Conservation (phyloP, 37 sponge, comb jelly and placozoan genomes). For the Aplysina aerophoba region DNA sequence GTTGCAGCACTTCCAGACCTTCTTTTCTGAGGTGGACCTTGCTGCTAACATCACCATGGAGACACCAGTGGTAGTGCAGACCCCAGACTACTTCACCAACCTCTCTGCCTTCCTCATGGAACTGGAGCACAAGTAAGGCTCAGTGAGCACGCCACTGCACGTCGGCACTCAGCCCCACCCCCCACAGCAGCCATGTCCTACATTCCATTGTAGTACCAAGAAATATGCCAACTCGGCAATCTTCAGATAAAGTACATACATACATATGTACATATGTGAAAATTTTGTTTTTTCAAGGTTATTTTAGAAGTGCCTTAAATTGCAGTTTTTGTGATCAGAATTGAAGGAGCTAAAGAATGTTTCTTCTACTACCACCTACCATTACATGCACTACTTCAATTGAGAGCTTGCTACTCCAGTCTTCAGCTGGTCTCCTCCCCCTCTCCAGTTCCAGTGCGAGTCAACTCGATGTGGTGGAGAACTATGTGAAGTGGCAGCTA, state of each 20-base stretch:
- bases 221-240: no score
- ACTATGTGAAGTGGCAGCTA: slow-evolving; percentile 70
- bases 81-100: slow-evolving; percentile 55
- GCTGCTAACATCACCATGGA: slow-evolving; percentile 8
- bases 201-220: no score
- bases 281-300: no score
- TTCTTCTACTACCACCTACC: not conserved
- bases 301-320: no score
- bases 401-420: no score
- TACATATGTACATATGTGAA: no score
- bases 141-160: not conserved
- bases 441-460: no score
- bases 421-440: no score
- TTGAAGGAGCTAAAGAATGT: not conserved
- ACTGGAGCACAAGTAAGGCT: slow-evolving; percentile 22
- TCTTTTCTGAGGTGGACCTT: slow-evolving; percentile 4
- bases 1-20: not conserved
- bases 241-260: no score
- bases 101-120: slow-evolving; percentile 20
- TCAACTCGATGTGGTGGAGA: slow-evolving; percentile 40
- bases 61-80: slow-evolving; percentile 37
- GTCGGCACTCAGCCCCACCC: not conserved
- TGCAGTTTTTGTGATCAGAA: not conserved
- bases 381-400: not conserved
- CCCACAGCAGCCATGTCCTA: not conserved